These are phyloP conservation scores for Steinernema feltiae DNA, from an alignment of 1,140 invertebrate species.

Conservation along the genomic window DNA sequence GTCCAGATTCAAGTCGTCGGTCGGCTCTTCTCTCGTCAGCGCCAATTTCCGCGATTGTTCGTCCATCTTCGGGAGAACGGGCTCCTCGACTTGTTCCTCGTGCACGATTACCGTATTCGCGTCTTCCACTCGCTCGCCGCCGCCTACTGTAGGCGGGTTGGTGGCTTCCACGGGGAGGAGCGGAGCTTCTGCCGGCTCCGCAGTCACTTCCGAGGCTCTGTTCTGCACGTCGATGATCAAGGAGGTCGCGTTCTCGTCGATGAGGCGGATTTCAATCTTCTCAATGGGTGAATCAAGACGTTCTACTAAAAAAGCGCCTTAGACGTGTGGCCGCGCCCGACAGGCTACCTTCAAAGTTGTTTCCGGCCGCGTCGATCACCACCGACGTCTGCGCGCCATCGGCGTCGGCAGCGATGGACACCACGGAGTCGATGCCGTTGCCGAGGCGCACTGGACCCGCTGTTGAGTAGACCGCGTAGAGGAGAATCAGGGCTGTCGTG, in stretches of 20 bases:
- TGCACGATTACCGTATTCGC: background rate
- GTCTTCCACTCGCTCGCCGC: background rate
- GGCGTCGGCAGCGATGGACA: background rate
- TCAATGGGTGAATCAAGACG: background rate
- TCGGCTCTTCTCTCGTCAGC: background rate
- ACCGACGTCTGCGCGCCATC: background rate
- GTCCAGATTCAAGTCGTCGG: background rate
- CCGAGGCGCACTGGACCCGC: background rate
- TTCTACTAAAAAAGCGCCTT: background rate
- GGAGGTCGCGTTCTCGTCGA: background rate
- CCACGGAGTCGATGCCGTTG: slow-evolving; percentile 6
- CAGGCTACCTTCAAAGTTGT: background rate
- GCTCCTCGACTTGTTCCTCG: background rate
- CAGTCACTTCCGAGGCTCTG: background rate
- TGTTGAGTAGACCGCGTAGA: background rate
- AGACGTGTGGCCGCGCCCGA: background rate
- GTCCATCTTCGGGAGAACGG: background rate
- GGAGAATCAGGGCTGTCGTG: background rate
- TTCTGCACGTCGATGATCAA: background rate
- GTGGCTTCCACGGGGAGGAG: too few species aligned
- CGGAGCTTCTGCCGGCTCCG: background rate
- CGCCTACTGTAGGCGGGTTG: background rate
- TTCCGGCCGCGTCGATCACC: background rate
- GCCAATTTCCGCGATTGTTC: background rate
- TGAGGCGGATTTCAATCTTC: background rate